Conservation (phyloP, 35 echinoderm and acorn worm genomes). For the Eucidaris tribuloides region DNA sequence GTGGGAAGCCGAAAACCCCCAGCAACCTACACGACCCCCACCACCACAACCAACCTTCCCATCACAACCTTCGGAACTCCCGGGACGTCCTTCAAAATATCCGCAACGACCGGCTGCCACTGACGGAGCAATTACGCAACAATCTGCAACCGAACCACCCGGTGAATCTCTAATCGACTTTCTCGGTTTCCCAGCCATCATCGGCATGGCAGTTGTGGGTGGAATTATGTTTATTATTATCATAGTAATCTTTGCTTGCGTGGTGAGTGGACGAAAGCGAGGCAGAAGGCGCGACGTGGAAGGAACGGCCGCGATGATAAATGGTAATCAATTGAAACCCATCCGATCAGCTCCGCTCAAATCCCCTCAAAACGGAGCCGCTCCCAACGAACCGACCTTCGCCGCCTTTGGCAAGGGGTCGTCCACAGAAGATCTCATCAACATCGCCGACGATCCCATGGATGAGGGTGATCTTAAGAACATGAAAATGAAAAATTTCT, state of each 20-base stretch:
- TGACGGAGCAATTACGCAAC: neutral
- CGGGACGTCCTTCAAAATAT: neutral
- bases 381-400: neutral
- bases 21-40: neutral
- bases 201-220: conserved; percentile 1
- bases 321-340: conserved; percentile 7
- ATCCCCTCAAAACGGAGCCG: neutral
- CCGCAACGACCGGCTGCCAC: neutral
- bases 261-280: neutral
- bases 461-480: neutral
- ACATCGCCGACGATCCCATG: neutral
- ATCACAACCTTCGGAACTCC: neutral
- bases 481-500: no score
- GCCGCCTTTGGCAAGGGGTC: conserved; percentile 1
- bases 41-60: neutral
- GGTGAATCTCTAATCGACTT: neutral
- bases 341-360: conserved; percentile 4
- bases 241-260: neutral
- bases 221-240: conserved; percentile 3
- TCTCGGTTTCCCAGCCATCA: neutral
- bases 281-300: conserved; percentile 6
- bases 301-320: neutral
- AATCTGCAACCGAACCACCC: neutral
- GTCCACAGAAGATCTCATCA: neutral
- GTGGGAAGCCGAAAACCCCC: neutral